phyloP scores from a whole-genome alignment of 2,797 vertebrate genomes.

The Gadopsis marmoratus region DNA sequence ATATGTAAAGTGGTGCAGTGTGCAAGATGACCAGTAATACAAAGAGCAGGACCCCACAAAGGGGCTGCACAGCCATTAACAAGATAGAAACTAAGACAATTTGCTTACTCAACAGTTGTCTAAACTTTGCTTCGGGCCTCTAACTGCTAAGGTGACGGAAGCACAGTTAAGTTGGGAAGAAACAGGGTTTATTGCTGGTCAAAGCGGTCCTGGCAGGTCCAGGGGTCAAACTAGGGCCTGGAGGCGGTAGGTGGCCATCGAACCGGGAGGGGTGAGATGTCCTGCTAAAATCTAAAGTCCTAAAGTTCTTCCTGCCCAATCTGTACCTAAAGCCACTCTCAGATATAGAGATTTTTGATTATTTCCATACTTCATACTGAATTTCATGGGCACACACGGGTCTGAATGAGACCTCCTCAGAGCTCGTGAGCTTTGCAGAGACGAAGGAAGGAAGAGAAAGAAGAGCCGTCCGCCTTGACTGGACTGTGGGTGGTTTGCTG shows the following conservation, averaged over 20 bases:
- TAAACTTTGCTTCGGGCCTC: no score
- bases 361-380: conserved; percentile 12
- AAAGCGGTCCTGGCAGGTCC: no score
- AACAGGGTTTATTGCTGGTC: no score
- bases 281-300: no score
- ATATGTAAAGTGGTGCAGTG: neutral
- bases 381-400: conserved; percentile 13
- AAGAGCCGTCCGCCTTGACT: neutral
- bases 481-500: neutral
- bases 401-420: conserved; percentile 15
- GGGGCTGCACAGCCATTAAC: neutral
- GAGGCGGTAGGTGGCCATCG: no score
- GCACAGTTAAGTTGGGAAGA: no score
- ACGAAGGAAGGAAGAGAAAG: neutral
- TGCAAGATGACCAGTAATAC: neutral
- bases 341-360: neutral
- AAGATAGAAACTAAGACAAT: neutral
- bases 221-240: no score
- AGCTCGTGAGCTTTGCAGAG: conserved; percentile 5
- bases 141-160: no score
- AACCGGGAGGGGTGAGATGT: no score
- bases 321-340: neutral
- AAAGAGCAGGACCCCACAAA: neutral
- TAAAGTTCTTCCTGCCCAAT: neutral
- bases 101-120: no score